A percentile compares a stretch with the other conserved stretches of the same genome.
Evolutionary conservation across 1,140 invertebrate species (phyloP).

Genomic region (Drosophila cardini): DNA sequence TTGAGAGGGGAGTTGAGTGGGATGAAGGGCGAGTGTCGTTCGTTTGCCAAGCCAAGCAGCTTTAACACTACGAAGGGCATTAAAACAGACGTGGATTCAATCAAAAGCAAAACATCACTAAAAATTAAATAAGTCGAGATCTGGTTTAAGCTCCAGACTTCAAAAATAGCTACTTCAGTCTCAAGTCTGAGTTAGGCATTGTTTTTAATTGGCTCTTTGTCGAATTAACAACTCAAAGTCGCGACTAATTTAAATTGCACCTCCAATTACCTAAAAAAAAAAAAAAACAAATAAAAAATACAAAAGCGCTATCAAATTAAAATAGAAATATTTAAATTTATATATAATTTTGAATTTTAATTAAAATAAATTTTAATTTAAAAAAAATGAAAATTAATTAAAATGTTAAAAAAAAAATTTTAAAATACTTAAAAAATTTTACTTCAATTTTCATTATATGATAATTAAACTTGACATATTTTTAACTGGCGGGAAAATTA

Average conservation of each 20-base stretch:
- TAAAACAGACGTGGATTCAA: neutral
- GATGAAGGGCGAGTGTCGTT: conserved; percentile 21
- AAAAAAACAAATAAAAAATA: neutral
- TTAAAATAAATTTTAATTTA: no score
- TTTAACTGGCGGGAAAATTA: no score
- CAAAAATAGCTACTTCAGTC: conserved; percentile 3
- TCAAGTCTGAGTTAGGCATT: conserved; percentile 25
- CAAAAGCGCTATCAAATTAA: conserved; percentile 1
- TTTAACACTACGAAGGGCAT: conserved; percentile 55
- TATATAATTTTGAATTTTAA: no score
- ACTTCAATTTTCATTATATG: no score
- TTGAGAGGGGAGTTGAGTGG: no score
- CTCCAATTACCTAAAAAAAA: conserved; percentile 60
- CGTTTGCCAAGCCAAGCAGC: conserved; percentile 6
- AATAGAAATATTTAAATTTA: conserved; percentile 39
- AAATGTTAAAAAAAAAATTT: no score
- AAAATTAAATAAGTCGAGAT: no score
- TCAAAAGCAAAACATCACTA: neutral
- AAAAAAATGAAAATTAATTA: no score
- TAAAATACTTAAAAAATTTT: no score
- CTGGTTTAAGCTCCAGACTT: neutral
- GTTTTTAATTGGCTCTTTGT: conserved; percentile 54
- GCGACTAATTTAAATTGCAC: conserved; percentile 60
- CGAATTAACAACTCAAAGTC: conserved; percentile 56
- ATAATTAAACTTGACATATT: no score